A percentile compares a stretch with the other conserved stretches of the same genome.
These are phyloP conservation scores for Homalodisca vitripennis DNA, from an alignment of 1,140 invertebrate genomes.

Conservation along the genomic window DNA sequence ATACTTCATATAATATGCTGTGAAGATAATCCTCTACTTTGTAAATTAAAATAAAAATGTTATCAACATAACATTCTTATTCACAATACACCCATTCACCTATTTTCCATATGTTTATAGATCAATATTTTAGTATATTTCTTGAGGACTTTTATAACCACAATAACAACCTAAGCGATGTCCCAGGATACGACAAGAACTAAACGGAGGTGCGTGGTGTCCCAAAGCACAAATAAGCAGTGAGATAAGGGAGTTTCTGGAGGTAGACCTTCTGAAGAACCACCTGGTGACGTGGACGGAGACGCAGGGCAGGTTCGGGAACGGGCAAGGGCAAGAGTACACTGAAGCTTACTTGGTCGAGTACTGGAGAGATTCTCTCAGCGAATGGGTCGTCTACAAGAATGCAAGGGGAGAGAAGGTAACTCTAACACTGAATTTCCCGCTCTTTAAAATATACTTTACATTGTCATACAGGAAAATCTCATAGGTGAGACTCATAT, in stretches of 20 bases:
- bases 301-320: slow-evolving; percentile 91
- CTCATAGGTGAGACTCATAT: no score
- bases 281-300: slow-evolving; percentile 84
- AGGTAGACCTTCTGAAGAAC: slow-evolving; percentile 75
- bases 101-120: no score
- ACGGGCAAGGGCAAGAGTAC: slow-evolving; percentile 90
- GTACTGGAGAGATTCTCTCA: slow-evolving; percentile 71
- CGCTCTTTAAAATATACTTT: slow-evolving; percentile 7
- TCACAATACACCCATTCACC: no score
- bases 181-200: slow-evolving; percentile 81
- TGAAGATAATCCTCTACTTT: no score
- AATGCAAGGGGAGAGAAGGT: slow-evolving; percentile 73
- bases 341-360: slow-evolving; percentile 82
- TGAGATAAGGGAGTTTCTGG: slow-evolving; percentile 78
- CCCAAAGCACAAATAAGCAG: slow-evolving; percentile 75
- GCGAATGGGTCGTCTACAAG: slow-evolving; percentile 76
- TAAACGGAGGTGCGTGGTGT: slow-evolving; percentile 93
- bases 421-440: no score
- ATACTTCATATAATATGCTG: no score
- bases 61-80: no score
- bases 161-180: no score
- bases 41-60: no score
- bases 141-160: no score
- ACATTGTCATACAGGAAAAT: no score
- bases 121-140: no score